Conservation (phyloP, 1,140 invertebrate genomes). For the Elymnias hypermnestra region DNA sequence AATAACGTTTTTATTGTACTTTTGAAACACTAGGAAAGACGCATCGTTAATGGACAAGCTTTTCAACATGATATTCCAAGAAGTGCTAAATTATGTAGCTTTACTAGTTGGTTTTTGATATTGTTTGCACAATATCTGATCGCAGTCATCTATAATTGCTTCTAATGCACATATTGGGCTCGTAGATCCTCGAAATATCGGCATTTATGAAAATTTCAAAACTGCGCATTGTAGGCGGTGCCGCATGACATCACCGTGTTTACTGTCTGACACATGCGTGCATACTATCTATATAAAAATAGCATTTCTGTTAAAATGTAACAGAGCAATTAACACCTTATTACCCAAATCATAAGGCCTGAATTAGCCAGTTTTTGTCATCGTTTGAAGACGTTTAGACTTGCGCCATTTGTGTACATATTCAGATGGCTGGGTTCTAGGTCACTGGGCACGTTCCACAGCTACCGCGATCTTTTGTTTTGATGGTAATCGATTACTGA, state of each 20-base stretch:
- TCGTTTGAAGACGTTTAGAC: constrained; percentile 8
- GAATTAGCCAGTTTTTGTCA: not conserved
- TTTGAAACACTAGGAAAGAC: no score
- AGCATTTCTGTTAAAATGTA: constrained; percentile 7
- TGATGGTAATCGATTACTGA: constrained; percentile 15
- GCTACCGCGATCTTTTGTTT: constrained; percentile 14
- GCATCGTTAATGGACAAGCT: no score
- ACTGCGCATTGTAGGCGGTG: constrained; percentile 37
- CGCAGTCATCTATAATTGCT: no score
- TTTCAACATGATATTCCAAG: no score
- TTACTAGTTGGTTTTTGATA: no score
- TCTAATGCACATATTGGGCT: no score
- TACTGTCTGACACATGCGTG: constrained; percentile 38
- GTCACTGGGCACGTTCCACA: constrained; percentile 41
- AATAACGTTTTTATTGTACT: no score
- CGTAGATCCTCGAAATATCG: no score
- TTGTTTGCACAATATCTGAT: no score
- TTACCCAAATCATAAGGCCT: constrained; percentile 7
- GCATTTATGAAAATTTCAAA: constrained; percentile 20
- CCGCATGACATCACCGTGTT: constrained; percentile 53
- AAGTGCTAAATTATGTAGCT: no score
- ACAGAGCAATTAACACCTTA: constrained; percentile 14
- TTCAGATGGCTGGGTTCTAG: constrained; percentile 41
- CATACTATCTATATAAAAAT: constrained; percentile 20
- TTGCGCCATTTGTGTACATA: constrained; percentile 28